Base-by-base conservation (phyloP, 2,797 vertebrate species). In the Hafferia zeledoni region DNA sequence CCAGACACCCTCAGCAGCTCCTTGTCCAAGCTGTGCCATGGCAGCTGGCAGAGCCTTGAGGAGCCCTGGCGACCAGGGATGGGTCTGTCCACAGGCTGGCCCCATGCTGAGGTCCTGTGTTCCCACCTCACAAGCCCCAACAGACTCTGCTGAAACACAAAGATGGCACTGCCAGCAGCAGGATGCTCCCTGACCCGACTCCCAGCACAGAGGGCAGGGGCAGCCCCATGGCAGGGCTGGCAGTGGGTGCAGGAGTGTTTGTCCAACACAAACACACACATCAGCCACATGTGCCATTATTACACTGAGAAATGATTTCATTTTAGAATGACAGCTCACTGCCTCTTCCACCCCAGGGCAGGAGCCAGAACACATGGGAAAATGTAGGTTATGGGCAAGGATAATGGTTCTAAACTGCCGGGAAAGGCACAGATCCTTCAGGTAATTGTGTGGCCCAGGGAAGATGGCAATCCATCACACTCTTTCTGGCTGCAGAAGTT, bases 221-320 rank as follows among this genome's bases (percentile, higher is more conserved):
- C 19, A n/a, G 1, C 14, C 22, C 2, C 0, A 2, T 0, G 4
- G 1, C 3, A 2, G 3, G 5, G 43, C 31, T 59, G 44, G 11
- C 11, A 56, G 25, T 1, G 15, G 37, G 5, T 5, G 17, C 23
- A 7, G 60, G 39, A 63, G 30, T 2, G 0, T 14, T 49, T 49
- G n/a, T 9, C 71, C 81, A 13, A 3, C 55, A 15, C 2, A 44
- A 50, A 20, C 55, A 18, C 49, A 47, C 52, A 15, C 17, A 28
- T 24, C 30, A 17, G 13, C 5, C 63, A 11, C 2, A 2, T 1
- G 1, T 25, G 15, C 8, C 61, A 19, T 5, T 31, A 17, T 52
- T 24, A 22, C 67, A 7, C 37, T 3, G 27, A 76, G 72, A 43
- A 79, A 72, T 49, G 1, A 20, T 55, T 83, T 30, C 17, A 31